These are phyloP conservation scores for Stenodera caucasica DNA, from an alignment of 2,888 invertebrate species.

Conservation along the genomic window DNA sequence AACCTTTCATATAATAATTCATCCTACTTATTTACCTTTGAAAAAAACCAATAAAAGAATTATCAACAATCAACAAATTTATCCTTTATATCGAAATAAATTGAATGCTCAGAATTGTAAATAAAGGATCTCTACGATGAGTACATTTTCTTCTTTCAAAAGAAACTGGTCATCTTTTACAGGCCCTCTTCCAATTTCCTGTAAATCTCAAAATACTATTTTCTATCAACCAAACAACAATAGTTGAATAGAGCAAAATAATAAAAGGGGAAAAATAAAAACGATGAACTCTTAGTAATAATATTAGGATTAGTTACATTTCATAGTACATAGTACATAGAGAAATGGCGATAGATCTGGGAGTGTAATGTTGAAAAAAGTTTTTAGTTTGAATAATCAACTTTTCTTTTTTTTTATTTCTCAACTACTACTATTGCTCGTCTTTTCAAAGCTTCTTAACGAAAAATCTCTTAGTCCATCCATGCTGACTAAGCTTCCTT, in stretches of 20 bases:
- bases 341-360: neutral
- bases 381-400: conserved; percentile 21
- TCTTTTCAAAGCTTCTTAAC: conserved; percentile 20
- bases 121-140: too few species aligned
- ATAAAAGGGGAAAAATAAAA: neutral
- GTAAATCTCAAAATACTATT: conserved; percentile 1
- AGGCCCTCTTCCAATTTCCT: neutral
- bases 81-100: too few species aligned
- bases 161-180: neutral
- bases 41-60: too few species aligned
- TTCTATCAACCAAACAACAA: conserved; percentile 3
- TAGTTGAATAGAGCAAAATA: too few species aligned
- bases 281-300: neutral
- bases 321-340: neutral
- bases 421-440: neutral
- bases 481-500: conserved; percentile 23
- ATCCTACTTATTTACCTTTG: too few species aligned
- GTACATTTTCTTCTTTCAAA: too few species aligned
- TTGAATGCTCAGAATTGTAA: too few species aligned
- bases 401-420: conserved; percentile 8
- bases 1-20: too few species aligned
- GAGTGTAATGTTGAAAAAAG: conserved; percentile 4
- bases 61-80: too few species aligned
- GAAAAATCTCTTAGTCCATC: conserved; percentile 18
- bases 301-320: neutral